Evolutionary conservation across 2,797 vertebrate species (phyloP).

Genomic region (Loriculus beryllinus): DNA sequence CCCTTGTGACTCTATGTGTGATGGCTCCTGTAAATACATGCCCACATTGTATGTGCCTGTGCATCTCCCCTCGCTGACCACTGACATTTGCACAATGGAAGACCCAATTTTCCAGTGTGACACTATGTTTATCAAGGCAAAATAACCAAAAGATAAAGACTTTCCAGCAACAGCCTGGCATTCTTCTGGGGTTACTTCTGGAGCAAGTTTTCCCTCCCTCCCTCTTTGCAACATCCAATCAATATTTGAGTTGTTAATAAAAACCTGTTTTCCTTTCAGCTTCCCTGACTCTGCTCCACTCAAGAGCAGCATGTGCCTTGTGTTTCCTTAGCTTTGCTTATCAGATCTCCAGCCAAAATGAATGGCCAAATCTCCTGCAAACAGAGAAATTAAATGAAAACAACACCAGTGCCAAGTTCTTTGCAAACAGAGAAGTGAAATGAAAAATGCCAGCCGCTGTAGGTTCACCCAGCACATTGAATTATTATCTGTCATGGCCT

Average conservation of each 20-base stretch:
- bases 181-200: not conserved
- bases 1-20: accelerated
- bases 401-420: constrained; percentile 58
- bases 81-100: not conserved
- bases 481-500: constrained; percentile 58
- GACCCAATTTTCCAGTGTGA: not conserved
- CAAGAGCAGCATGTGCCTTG: constrained; percentile 27
- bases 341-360: constrained; percentile 62
- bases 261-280: constrained; percentile 28
- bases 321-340: constrained; percentile 36
- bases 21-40: not conserved
- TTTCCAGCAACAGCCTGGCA: not conserved
- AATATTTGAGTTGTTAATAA: constrained; percentile 65
- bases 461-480: constrained; percentile 46
- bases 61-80: not conserved
- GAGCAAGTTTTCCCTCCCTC: not conserved
- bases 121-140: not conserved
- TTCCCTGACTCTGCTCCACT: constrained; percentile 15
- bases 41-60: accelerated
- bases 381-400: constrained; percentile 70
- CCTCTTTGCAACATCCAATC: not conserved
- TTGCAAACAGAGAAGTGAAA: constrained; percentile 63
- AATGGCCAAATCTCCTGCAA: constrained; percentile 61
- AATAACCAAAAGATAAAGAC: not conserved
- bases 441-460: constrained; percentile 55